These are phyloP conservation scores for Anseranas semipalmata DNA, from an alignment of 2,113 vertebrate genomes.

Conservation along the genomic window DNA sequence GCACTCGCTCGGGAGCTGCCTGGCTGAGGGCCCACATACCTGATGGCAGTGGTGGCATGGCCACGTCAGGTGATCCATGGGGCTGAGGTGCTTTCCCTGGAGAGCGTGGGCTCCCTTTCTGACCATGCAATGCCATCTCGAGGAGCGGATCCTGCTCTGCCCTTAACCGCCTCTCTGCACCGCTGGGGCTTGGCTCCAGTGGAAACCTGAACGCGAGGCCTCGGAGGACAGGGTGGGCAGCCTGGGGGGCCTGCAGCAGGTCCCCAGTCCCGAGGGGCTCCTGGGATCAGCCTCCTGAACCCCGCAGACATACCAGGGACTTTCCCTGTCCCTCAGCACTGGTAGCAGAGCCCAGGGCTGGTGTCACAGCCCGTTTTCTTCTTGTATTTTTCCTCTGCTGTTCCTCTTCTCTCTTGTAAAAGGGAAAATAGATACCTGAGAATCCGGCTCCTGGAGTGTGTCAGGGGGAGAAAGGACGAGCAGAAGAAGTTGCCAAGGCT, in stretches of 20 bases:
- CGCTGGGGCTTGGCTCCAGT: too few relatives aligned
- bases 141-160: neutral
- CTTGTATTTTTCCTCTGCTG: neutral
- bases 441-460: neutral
- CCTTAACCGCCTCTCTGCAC: neutral
- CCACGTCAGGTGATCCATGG: neutral
- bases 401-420: neutral
- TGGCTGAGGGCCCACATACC: neutral
- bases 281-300: neutral
- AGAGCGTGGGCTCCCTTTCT: neutral
- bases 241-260: neutral
- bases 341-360: neutral
- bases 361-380: neutral
- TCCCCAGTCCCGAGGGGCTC: neutral
- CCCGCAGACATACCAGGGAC: too few relatives aligned
- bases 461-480: neutral
- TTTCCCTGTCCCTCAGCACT: too few relatives aligned
- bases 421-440: neutral
- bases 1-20: accelerated
- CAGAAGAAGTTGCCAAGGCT: neutral
- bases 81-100: too few relatives aligned
- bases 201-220: too few relatives aligned
- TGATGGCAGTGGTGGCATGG: neutral
- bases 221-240: neutral
- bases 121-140: neutral